These are phyloP conservation scores for Potamilus streckersoni DNA, from an alignment of 1,140 invertebrate genomes.

Conservation along the genomic window DNA sequence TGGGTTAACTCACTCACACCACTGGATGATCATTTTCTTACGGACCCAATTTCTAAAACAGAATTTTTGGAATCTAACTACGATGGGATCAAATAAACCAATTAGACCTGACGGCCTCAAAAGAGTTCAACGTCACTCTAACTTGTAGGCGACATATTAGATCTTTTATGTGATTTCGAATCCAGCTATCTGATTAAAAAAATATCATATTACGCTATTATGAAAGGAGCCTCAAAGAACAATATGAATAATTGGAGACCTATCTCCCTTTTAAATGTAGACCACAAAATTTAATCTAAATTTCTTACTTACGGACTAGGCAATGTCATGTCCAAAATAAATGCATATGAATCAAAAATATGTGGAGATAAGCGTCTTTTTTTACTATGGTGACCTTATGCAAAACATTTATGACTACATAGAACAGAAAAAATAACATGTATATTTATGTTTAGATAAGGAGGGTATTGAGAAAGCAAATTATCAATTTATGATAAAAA, in stretches of 20 bases:
- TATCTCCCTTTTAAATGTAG: no score
- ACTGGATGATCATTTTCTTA: slow-evolving; percentile 15
- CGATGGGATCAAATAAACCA: slow-evolving; percentile 33
- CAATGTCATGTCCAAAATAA: no score
- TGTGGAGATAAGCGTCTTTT: slow-evolving; percentile 36
- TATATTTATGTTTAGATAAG: slow-evolving; percentile 38
- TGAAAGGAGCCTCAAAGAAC: slow-evolving; percentile 34
- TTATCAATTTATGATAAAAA: no score
- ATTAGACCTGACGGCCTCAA: slow-evolving; percentile 41
- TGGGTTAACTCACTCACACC: slow-evolving; percentile 31
- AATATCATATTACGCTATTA: slow-evolving; percentile 37
- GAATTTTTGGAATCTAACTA: slow-evolving; percentile 32
- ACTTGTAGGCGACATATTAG: slow-evolving; percentile 31
- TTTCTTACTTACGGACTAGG: no score
- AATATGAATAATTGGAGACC: no score
- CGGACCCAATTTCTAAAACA: slow-evolving; percentile 13
- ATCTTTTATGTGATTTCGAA: slow-evolving; percentile 13
- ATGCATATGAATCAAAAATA: no score
- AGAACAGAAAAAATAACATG: slow-evolving; percentile 28
- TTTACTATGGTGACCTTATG: slow-evolving; percentile 42
- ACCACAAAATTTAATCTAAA: no score
- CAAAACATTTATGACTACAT: slow-evolving; percentile 42
- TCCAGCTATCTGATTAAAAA: slow-evolving; percentile 26
- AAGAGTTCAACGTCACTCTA: slow-evolving; percentile 3
- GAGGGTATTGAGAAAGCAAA: slow-evolving; percentile 18